phyloP scores from a whole-genome alignment of 1,140 invertebrate species.

The Goniozus legneri region DNA sequence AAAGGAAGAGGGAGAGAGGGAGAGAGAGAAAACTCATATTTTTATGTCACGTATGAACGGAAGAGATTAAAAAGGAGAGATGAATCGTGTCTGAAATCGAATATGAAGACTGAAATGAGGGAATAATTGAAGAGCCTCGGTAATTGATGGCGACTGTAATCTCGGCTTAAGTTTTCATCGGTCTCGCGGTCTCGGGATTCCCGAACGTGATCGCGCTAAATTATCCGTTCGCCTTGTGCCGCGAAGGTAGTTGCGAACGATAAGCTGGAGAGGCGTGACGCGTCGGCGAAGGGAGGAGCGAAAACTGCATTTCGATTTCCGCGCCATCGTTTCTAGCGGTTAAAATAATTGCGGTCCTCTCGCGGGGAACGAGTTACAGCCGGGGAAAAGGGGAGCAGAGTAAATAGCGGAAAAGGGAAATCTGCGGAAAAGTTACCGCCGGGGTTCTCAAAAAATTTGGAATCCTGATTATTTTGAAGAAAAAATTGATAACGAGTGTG shows the following conservation, averaged over 20 bases:
- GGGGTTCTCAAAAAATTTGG: too few relatives aligned
- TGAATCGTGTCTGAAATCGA: too few relatives aligned
- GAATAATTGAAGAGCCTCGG: neutral
- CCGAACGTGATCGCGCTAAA: neutral
- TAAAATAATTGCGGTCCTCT: conserved; percentile 2
- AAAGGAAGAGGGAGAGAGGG: too few relatives aligned
- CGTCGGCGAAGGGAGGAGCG: too few relatives aligned
- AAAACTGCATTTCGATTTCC: neutral
- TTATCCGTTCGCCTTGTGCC: neutral
- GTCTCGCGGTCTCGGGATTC: neutral
- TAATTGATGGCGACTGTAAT: conserved; percentile 1
- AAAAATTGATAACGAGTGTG: too few relatives aligned
- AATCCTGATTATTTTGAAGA: too few relatives aligned
- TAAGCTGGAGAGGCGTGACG: too few relatives aligned
- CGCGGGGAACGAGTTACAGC: too few relatives aligned
- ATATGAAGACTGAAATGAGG: neutral
- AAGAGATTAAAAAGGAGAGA: too few relatives aligned
- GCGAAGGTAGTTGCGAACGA: neutral
- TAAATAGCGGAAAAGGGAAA: too few relatives aligned
- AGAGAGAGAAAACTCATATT: neutral
- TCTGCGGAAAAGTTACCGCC: too few relatives aligned
- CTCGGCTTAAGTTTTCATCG: conserved; percentile 1
- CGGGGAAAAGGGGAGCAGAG: too few relatives aligned
- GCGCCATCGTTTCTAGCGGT: neutral
- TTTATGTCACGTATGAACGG: conserved; percentile 10